A percentile compares a stretch with the other conserved stretches of the same genome.
phyloP scores from a whole-genome alignment of 1,140 invertebrate species.

The Caenorhabditis inopinata region DNA sequence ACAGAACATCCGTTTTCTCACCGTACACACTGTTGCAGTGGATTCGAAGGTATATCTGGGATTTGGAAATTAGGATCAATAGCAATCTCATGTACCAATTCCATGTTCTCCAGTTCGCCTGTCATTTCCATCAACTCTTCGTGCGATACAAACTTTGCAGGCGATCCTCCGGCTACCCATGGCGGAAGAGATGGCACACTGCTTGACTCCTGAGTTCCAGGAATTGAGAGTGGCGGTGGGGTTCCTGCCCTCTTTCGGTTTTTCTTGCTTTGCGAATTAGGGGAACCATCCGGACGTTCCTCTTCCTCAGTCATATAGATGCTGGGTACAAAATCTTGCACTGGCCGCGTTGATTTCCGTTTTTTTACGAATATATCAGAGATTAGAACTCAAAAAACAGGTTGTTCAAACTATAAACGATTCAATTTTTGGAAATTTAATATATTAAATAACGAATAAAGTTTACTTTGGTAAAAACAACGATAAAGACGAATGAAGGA shows the following conservation, averaged over 20 bases:
- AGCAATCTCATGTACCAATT: constrained; percentile 38
- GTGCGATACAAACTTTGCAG: neutral
- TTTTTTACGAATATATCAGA: no score
- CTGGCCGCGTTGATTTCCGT: no score
- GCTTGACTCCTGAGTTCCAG: neutral
- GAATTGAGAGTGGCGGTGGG: neutral
- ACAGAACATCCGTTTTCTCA: neutral
- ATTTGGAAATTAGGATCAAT: constrained; percentile 38
- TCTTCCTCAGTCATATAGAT: neutral
- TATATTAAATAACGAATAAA: no score
- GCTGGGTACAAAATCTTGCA: no score
- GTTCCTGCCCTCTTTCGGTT: neutral
- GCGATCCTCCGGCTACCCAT: constrained; percentile 28
- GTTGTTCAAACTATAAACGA: no score
- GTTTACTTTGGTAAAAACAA: no score
- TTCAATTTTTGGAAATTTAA: no score
- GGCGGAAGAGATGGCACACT: neutral
- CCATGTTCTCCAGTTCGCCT: constrained; percentile 32
- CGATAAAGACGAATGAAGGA: no score
- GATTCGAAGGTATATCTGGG: neutral
- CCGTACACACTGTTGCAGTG: neutral
- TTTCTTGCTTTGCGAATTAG: neutral
- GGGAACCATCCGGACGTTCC: neutral
- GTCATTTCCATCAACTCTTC: constrained; percentile 43
- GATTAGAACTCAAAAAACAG: no score